Conservation (phyloP, 2,888 invertebrate species). For the Chrysolina haemoptera region DNA sequence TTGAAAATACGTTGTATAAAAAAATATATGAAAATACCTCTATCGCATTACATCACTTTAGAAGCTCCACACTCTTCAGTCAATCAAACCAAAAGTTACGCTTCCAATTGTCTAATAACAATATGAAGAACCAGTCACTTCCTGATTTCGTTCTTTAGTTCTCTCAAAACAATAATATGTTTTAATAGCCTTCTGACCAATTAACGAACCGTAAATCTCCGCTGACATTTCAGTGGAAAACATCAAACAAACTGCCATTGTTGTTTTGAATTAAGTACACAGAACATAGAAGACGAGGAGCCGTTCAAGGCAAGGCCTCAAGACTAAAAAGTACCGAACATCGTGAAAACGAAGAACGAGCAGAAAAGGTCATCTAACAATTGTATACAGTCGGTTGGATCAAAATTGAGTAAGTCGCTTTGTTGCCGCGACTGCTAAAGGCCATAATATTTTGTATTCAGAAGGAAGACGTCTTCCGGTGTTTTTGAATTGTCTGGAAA, state of each 20-base stretch:
- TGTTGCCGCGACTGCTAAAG: slow-evolving; percentile 6
- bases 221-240: slow-evolving; percentile 28
- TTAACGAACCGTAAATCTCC: slow-evolving; percentile 27
- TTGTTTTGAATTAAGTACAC: slow-evolving; percentile 23
- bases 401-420: slow-evolving; percentile 3
- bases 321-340: slow-evolving; percentile 1
- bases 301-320: slow-evolving; percentile 15
- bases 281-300: slow-evolving; percentile 7
- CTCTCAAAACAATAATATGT: slow-evolving; percentile 25
- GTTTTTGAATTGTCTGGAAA: background rate
- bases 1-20: too few relatives aligned
- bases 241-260: slow-evolving; percentile 23
- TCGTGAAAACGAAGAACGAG: slow-evolving; percentile 15
- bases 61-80: background rate
- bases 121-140: slow-evolving; percentile 9
- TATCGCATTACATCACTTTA: background rate
- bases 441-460: slow-evolving; percentile 14
- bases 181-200: slow-evolving; percentile 33
- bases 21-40: too few relatives aligned
- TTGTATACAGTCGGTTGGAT: background rate
- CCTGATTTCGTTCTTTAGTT: slow-evolving; percentile 6
- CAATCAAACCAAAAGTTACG: slow-evolving; percentile 4
- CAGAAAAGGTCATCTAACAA: slow-evolving; percentile 25
- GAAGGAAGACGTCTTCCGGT: slow-evolving; percentile 1
- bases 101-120: slow-evolving; percentile 6